A percentile compares a stretch with the other conserved stretches of the same genome.
phyloP scores from a whole-genome alignment of 2,113 vertebrate species.

The Propithecus coquereli region DNA sequence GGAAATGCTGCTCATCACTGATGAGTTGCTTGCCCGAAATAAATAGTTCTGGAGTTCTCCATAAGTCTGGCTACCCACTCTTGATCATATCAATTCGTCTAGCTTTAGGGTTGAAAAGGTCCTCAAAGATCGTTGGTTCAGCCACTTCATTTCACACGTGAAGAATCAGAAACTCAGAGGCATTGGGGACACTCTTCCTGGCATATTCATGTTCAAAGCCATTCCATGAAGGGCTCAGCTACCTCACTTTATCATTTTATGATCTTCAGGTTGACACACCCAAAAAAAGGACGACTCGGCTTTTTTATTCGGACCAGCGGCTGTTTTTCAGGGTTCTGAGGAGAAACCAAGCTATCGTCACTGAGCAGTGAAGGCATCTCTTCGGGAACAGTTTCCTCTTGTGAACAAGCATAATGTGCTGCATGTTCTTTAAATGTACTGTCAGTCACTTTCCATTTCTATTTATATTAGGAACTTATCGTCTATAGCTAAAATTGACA shows the following conservation, averaged over 20 bases:
- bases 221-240: neutral
- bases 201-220: neutral
- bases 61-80: neutral
- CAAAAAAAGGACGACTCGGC: neutral
- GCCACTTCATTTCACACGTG: neutral
- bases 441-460: constrained; percentile 74
- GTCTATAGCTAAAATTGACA: constrained; percentile 76
- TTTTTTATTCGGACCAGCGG: neutral
- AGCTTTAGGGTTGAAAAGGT: neutral
- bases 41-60: neutral
- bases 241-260: neutral
- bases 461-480: constrained; percentile 67
- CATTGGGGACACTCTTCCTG: neutral
- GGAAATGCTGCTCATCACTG: neutral
- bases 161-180: neutral
- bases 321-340: constrained; percentile 55
- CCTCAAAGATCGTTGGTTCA: neutral
- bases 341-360: neutral
- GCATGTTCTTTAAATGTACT: constrained; percentile 33
- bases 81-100: neutral
- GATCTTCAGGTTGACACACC: neutral
- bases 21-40: neutral
- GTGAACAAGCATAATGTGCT: neutral
- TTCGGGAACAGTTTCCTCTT: constrained; percentile 41
- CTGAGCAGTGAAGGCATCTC: neutral